Percentiles rank a stretch among this genome's conserved stretches.
Conservation (phyloP, 37 sponge, comb jelly and placozoan species). For the Ianthella basta region DNA sequence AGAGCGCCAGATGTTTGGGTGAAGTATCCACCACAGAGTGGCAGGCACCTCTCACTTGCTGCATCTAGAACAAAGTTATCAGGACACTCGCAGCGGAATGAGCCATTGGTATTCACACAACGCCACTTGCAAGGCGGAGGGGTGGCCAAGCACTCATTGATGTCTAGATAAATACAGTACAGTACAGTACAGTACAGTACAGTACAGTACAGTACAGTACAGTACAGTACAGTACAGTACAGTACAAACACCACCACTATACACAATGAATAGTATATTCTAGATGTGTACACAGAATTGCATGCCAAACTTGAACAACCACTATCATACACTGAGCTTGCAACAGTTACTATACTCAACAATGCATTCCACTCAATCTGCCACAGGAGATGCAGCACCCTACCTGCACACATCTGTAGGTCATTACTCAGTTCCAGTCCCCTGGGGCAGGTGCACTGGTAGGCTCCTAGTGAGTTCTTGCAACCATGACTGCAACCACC, state of each 20-base stretch:
- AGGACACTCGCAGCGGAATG: conserved; percentile 7
- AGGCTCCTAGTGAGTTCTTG: conserved; percentile 57
- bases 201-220: too few relatives aligned
- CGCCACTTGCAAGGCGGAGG: background rate
- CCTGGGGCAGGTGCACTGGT: conserved; percentile 40
- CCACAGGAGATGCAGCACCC: too few relatives aligned
- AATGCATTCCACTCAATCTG: too few relatives aligned
- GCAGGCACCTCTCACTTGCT: background rate
- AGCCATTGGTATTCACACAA: conserved; percentile 8
- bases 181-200: too few relatives aligned
- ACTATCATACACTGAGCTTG: too few relatives aligned
- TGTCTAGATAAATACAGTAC: background rate
- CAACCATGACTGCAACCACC: conserved; percentile 68
- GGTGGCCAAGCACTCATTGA: background rate
- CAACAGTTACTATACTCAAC: too few relatives aligned
- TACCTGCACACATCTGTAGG: background rate
- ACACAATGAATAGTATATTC: too few relatives aligned
- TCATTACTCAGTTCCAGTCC: background rate
- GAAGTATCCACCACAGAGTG: conserved; percentile 14
- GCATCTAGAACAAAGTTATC: background rate
- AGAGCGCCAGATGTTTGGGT: background rate
- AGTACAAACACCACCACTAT: too few relatives aligned
- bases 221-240: too few relatives aligned
- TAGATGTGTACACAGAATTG: too few relatives aligned
- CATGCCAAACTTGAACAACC: too few relatives aligned